phyloP scores from a whole-genome alignment of 2,888 invertebrate species.

The Eulithis testata region DNA sequence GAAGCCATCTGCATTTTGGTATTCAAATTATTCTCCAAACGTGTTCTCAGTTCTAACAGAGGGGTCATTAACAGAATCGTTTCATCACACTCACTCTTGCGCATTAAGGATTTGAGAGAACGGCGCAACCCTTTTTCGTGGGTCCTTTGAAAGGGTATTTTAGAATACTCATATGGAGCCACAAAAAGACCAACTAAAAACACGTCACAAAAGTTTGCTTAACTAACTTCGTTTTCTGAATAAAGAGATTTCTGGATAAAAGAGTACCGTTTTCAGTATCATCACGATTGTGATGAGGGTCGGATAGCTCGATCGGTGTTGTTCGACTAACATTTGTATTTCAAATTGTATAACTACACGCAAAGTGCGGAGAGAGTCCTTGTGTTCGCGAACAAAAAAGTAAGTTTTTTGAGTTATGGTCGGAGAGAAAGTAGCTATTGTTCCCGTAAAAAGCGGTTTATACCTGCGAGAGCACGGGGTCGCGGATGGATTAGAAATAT shows the following conservation, averaged over 20 bases:
- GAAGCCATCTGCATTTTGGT: slow-evolving; percentile 83
- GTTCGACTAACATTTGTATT: slow-evolving; percentile 54
- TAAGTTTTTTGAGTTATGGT: slow-evolving; percentile 71
- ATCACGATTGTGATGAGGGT: slow-evolving; percentile 79
- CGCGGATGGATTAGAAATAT: slow-evolving; percentile 60
- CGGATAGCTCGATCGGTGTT: slow-evolving; percentile 77
- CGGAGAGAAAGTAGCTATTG: slow-evolving; percentile 75
- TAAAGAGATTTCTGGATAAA: slow-evolving; percentile 82
- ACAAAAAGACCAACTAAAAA: slow-evolving; percentile 77
- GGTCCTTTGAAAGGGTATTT: slow-evolving; percentile 68
- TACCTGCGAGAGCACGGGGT: slow-evolving; percentile 67
- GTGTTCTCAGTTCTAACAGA: slow-evolving; percentile 72
- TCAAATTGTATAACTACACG: slow-evolving; percentile 47
- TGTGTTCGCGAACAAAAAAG: slow-evolving; percentile 65
- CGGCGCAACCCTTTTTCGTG: slow-evolving; percentile 67
- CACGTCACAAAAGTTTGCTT: slow-evolving; percentile 84
- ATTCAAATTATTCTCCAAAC: slow-evolving; percentile 84
- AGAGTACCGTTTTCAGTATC: slow-evolving; percentile 83
- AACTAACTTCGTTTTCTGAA: slow-evolving; percentile 77
- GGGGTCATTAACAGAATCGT: slow-evolving; percentile 61
- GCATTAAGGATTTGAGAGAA: slow-evolving; percentile 62
- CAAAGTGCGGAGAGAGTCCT: slow-evolving; percentile 72
- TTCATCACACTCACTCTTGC: slow-evolving; percentile 80
- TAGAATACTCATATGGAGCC: slow-evolving; percentile 78
- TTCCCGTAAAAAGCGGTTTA: slow-evolving; percentile 66